phyloP scores from a whole-genome alignment of 2,888 invertebrate species.

The Eucera pruinosa region DNA sequence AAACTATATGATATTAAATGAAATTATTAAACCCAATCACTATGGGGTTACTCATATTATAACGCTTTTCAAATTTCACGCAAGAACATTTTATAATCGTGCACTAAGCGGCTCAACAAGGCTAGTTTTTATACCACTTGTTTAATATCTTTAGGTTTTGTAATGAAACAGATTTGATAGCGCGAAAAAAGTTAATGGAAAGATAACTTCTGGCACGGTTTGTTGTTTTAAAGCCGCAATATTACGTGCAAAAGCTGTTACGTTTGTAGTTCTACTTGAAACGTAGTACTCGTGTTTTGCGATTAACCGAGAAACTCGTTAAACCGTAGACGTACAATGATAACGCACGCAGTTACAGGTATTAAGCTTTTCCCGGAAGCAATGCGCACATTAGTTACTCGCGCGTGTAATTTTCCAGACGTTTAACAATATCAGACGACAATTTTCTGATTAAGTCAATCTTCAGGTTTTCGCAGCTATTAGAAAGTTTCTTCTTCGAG shows the following conservation, averaged over 20 bases:
- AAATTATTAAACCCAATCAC: too few relatives aligned
- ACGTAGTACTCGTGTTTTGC: neutral
- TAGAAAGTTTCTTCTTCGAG: neutral
- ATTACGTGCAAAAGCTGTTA: neutral
- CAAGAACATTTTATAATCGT: too few relatives aligned
- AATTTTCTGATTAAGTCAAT: slow-evolving; percentile 10
- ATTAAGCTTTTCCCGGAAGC: slow-evolving; percentile 4
- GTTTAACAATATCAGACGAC: slow-evolving; percentile 12
- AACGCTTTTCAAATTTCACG: too few relatives aligned
- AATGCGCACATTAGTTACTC: neutral
- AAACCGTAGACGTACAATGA: neutral
- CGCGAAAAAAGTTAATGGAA: neutral
- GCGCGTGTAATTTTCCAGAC: slow-evolving; percentile 9
- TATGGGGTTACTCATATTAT: too few relatives aligned
- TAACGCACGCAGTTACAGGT: slow-evolving; percentile 4
- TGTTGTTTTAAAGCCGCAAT: neutral
- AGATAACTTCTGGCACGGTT: neutral
- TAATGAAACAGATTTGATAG: neutral
- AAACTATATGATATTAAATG: too few relatives aligned
- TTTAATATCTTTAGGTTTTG: too few relatives aligned
- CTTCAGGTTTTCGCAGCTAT: neutral
- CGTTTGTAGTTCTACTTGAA: neutral
- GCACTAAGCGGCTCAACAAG: too few relatives aligned
- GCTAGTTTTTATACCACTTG: too few relatives aligned
- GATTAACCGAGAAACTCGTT: neutral